phyloP scores from a whole-genome alignment of 2,888 invertebrate genomes.

The Chrysolina haemoptera region DNA sequence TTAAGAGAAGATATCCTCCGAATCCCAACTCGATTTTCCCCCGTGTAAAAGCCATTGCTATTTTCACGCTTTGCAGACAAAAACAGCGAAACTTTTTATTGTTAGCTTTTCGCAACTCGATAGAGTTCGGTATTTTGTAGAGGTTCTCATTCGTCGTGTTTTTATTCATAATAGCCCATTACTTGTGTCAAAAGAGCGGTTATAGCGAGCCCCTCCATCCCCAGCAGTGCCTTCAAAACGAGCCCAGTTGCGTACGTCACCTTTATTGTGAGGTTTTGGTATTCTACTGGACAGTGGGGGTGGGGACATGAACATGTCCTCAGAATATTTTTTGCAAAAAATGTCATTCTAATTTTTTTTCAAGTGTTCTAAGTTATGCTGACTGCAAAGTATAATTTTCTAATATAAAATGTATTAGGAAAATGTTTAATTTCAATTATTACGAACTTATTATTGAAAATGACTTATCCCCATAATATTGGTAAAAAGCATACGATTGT shows the following conservation, averaged over 20 bases:
- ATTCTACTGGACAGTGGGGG: no score
- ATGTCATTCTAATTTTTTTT: no score
- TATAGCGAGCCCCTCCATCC: constrained; percentile 27
- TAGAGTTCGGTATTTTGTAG: constrained; percentile 45
- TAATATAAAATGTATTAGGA: no score
- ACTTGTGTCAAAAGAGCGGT: constrained; percentile 47
- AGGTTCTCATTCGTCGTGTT: constrained; percentile 36
- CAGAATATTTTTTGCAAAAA: no score
- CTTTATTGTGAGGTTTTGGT: no score
- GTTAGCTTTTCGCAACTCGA: constrained; percentile 41
- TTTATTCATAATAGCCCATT: constrained; percentile 54
- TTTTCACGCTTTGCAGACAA: constrained; percentile 39
- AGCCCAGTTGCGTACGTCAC: constrained; percentile 29
- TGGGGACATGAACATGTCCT: no score
- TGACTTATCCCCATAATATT: no score
- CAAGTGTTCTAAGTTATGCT: no score
- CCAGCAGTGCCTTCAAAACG: constrained; percentile 31
- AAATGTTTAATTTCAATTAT: no score
- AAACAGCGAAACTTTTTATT: constrained; percentile 56
- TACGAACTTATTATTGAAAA: no score
- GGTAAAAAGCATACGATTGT: no score
- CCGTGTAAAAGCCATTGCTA: constrained; percentile 32
- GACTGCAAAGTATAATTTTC: no score
- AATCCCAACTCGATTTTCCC: constrained; percentile 30
- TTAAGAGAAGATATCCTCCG: constrained; percentile 21